Base-by-base conservation (phyloP, 2,113 vertebrate genomes). In the Lampris megalopsis region DNA sequence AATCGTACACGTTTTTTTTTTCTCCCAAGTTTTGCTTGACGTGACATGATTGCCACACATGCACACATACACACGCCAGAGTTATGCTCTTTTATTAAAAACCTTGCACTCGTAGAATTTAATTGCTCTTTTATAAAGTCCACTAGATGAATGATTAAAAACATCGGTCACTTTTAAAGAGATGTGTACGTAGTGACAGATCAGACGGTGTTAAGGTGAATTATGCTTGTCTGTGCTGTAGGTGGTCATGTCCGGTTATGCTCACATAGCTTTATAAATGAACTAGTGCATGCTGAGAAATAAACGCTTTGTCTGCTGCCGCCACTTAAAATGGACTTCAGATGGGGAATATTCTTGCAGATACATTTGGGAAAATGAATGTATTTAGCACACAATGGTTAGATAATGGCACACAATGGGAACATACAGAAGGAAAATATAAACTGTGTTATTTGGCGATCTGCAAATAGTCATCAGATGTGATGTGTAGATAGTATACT, bases 111-210 rank as follows among this genome's bases (percentile, higher is more conserved):
- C 62, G 59, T 69, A 9, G 41, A 74, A 81, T 80, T 8, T 40
- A 38, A 62, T 67, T 56, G 53, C 50, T 24, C 63, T 80, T 80
- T 73, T 36, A 88, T 75, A 80, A 82, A 67, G 79, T 71, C 69
- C 73, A 72, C 60, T 9, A 43, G 74, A 82, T 82, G 47, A 86
- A 89, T 89, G 83, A 86, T 89, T 87, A 71, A 88, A 77, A 66
- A 65, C n/a, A 69, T 57, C 6, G 59, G 73, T 86, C 63, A 47
- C 74, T 82, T 83, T 63, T 63, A 57, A 64, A 71, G 71, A 68
- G 67, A 77, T 77, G 59, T 81, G 81, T 90, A 68, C 72, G 76
- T 63, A 77, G 81, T 78, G 86, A 77, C 87, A 80, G 77, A 89
- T 81, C 84, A 87, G 83, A 86, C 73, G 56, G 57, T 59, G 63